phyloP scores from a whole-genome alignment of 2,113 vertebrate genomes.

The Apodemus speciosus region DNA sequence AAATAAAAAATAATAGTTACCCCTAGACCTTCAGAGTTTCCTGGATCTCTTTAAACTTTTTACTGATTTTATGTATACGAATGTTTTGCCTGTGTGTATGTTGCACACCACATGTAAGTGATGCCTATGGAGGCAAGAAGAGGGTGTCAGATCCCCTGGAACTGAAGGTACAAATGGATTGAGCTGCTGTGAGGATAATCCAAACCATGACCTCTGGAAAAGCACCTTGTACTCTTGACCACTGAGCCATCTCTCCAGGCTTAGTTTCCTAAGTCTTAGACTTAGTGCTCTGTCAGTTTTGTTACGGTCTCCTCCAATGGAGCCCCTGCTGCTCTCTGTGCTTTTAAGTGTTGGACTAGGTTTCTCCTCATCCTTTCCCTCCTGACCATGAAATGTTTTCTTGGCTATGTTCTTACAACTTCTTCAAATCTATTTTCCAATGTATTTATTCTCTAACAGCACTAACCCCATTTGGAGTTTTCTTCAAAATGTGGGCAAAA shows the following conservation, averaged over 20 bases:
- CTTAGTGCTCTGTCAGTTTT: not conserved
- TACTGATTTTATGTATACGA: too few species aligned
- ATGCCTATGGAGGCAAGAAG: not conserved
- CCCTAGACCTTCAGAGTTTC: not conserved
- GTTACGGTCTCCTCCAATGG: not conserved
- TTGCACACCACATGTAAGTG: not conserved
- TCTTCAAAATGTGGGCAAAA: not conserved
- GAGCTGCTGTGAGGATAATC: not conserved
- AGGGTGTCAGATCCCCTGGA: not conserved
- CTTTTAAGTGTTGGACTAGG: too few species aligned
- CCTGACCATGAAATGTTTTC: not conserved
- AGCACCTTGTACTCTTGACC: not conserved
- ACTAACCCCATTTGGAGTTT: not conserved
- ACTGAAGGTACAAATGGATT: not conserved
- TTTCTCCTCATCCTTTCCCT: not conserved
- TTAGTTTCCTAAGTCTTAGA: not conserved
- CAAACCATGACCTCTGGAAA: not conserved
- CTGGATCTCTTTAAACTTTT: not conserved
- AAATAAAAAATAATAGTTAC: not conserved
- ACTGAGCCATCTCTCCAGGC: not conserved
- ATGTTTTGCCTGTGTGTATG: not conserved
- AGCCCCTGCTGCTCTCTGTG: accelerated
- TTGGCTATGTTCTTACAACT: not conserved
- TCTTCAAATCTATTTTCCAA: not conserved
- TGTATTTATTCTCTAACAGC: not conserved